phyloP scores from a whole-genome alignment of 2,797 vertebrate species.

The Linurgus olivaceus region DNA sequence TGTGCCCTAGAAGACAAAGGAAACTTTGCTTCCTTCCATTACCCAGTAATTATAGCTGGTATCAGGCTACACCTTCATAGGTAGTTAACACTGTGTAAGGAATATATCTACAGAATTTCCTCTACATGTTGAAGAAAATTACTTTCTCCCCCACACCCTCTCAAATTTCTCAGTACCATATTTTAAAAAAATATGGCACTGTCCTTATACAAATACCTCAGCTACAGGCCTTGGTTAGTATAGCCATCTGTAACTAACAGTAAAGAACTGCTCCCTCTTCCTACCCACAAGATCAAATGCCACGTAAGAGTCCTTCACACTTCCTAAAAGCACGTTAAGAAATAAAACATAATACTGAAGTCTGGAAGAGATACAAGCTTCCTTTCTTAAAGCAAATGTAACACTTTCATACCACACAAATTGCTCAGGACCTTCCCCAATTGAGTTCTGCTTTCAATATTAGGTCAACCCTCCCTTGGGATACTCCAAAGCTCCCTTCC shows the following conservation, averaged over 20 bases:
- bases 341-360: neutral
- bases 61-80: neutral
- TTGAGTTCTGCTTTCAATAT: neutral
- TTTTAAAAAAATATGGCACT: too few species aligned
- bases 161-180: neutral
- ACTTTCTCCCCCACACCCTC: fast-evolving
- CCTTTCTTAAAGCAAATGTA: neutral
- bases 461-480: neutral
- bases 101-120: neutral
- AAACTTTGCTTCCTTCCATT: neutral
- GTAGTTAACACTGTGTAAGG: neutral
- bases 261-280: neutral
- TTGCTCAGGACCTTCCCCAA: neutral
- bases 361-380: neutral
- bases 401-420: neutral
- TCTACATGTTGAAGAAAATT: neutral
- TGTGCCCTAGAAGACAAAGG: neutral
- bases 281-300: neutral
- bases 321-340: neutral
- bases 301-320: neutral
- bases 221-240: neutral
- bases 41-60: neutral
- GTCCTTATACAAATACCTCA: neutral
- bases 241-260: neutral
- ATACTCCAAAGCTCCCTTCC: neutral